Conservation (phyloP, 2,888 invertebrate genomes). For the Orthosia incerta region DNA sequence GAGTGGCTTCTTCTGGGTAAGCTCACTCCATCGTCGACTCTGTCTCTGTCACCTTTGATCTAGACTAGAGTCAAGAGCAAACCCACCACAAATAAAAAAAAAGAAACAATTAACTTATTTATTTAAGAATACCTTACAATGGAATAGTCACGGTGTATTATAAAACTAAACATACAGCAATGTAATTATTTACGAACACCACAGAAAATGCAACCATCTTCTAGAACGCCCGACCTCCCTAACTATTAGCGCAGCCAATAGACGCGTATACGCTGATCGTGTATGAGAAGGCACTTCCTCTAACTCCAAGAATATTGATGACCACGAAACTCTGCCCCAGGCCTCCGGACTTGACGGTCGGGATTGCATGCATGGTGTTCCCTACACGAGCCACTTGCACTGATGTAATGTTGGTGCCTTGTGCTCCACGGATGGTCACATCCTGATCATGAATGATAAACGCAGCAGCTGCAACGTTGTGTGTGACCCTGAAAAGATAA, state of each 20-base stretch:
- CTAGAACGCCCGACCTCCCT: not conserved
- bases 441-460: constrained; percentile 34
- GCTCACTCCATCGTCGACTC: too few species aligned
- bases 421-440: constrained; percentile 9
- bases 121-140: constrained; percentile 14
- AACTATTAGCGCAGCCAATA: constrained; percentile 35
- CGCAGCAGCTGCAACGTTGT: constrained; percentile 20
- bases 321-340: constrained; percentile 14
- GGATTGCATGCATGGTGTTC: constrained; percentile 28
- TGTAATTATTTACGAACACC: not conserved
- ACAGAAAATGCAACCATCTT: not conserved
- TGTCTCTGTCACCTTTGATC: too few species aligned
- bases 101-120: not conserved
- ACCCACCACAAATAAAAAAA: too few species aligned
- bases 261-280: constrained; percentile 16
- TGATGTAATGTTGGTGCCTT: constrained; percentile 28
- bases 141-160: not conserved
- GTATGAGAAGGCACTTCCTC: constrained; percentile 24
- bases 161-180: not conserved
- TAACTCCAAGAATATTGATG: constrained; percentile 25
- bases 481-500: constrained; percentile 21
- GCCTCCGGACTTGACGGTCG: constrained; percentile 29
- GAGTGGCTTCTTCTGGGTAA: too few species aligned
- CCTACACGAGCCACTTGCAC: constrained; percentile 17
- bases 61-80: too few species aligned